Conservation (phyloP, 2,113 vertebrate species). For the Dipodomys spectabilis region DNA sequence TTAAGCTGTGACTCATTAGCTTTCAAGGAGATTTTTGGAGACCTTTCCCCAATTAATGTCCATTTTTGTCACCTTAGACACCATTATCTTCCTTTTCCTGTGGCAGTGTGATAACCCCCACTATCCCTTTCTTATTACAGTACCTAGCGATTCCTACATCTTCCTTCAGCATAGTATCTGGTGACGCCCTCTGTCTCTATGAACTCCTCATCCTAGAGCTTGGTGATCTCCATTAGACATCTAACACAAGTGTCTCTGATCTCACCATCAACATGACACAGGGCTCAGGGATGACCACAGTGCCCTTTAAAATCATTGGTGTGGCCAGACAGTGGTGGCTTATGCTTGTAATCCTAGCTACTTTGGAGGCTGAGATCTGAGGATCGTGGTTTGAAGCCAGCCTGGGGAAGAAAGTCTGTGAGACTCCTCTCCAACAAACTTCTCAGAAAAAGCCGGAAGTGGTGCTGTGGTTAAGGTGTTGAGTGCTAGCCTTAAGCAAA, state of each 20-base stretch:
- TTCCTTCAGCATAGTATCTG: conserved; percentile 1
- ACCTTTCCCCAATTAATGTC: background rate
- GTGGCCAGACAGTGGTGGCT: no score
- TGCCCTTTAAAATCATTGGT: background rate
- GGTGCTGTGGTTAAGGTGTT: no score
- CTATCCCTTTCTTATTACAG: background rate
- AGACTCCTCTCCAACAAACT: no score
- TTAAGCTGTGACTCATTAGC: background rate
- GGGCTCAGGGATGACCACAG: background rate
- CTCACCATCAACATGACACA: background rate
- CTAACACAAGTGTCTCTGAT: background rate
- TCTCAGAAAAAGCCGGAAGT: no score
- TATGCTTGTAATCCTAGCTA: no score
- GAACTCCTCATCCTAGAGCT: background rate
- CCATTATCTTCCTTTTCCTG: background rate
- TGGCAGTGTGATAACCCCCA: no score
- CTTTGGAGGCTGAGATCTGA: no score
- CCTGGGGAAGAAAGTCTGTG: no score
- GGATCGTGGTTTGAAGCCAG: no score
- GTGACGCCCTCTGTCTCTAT: background rate
- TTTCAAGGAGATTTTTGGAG: conserved; percentile 10
- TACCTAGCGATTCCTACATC: background rate
- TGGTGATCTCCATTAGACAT: background rate
- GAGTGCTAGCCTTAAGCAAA: no score
- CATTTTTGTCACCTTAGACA: background rate